Evolutionary conservation across 2,888 invertebrate genomes (phyloP).

Genomic region (Peribatodes rhomboidaria): DNA sequence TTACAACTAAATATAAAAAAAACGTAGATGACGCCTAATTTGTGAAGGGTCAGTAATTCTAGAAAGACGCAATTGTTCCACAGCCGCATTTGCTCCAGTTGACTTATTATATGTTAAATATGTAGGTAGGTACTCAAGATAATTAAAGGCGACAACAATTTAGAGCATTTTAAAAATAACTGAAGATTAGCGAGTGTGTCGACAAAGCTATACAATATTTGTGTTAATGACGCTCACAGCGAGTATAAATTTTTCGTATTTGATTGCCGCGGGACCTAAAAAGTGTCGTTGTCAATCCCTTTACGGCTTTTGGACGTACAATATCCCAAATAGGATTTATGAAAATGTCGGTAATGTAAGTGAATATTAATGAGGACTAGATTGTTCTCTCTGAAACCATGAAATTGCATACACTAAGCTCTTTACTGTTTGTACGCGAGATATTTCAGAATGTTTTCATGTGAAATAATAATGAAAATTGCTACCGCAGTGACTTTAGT

Average conservation of each 20-base stretch:
- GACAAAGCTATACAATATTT: constrained; percentile 11
- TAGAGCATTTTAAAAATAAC: neutral
- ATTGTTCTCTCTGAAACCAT: constrained; percentile 34
- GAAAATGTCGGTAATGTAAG: constrained; percentile 36
- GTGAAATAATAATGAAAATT: constrained; percentile 16
- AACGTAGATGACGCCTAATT: too few species aligned
- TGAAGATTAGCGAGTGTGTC: neutral
- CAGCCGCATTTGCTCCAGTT: too few species aligned
- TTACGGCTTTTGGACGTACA: constrained; percentile 32
- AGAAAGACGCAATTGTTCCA: too few species aligned
- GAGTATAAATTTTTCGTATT: constrained; percentile 22
- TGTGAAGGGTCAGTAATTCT: too few species aligned
- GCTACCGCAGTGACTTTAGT: neutral
- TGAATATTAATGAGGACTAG: constrained; percentile 31
- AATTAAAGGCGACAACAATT: neutral
- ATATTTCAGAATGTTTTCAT: constrained; percentile 8
- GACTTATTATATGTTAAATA: too few species aligned
- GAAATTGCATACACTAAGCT: constrained; percentile 40
- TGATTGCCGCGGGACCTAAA: constrained; percentile 23
- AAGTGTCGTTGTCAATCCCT: constrained; percentile 41
- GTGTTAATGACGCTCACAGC: constrained; percentile 14
- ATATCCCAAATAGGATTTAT: constrained; percentile 41
- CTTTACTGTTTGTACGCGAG: constrained; percentile 25
- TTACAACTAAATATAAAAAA: too few species aligned
- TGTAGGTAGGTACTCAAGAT: too few species aligned